Conservation (phyloP, 2,888 invertebrate species). For the Sthenelais limicola region DNA sequence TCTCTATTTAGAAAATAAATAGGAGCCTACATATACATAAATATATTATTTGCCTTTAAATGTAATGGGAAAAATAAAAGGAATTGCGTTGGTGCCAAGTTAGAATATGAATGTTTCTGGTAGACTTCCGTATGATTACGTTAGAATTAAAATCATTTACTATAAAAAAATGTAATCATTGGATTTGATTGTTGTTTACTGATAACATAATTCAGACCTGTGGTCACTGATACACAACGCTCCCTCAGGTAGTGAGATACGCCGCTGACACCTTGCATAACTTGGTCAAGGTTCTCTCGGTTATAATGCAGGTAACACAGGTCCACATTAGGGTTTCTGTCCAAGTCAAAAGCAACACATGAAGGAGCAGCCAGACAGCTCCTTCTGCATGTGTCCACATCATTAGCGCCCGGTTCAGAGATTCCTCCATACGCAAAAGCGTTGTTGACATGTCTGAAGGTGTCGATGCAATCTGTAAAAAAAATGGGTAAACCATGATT, state of each 20-base stretch:
- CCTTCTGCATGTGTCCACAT: constrained; percentile 12
- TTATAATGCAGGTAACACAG: neutral
- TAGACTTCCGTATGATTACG: no score
- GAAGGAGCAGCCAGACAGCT: neutral
- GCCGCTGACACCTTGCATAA: neutral
- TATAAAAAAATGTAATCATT: no score
- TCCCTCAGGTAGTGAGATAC: neutral
- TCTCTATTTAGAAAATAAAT: no score
- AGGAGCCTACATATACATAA: no score
- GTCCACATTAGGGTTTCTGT: neutral
- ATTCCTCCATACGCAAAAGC: neutral
- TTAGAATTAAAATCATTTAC: no score
- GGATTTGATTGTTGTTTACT: no score
- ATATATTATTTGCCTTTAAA: no score
- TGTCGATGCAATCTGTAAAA: neutral
- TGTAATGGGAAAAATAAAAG: no score
- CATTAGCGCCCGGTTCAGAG: neutral
- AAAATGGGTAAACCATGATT: neutral
- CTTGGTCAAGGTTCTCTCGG: neutral
- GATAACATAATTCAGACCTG: neutral
- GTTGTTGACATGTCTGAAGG: neutral
- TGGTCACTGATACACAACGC: no score
- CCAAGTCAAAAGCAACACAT: constrained; percentile 5
- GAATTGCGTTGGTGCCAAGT: no score
- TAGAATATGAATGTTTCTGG: no score